phyloP scores from a whole-genome alignment of 2,113 vertebrate species.

The Trichomycterus rosablanca region DNA sequence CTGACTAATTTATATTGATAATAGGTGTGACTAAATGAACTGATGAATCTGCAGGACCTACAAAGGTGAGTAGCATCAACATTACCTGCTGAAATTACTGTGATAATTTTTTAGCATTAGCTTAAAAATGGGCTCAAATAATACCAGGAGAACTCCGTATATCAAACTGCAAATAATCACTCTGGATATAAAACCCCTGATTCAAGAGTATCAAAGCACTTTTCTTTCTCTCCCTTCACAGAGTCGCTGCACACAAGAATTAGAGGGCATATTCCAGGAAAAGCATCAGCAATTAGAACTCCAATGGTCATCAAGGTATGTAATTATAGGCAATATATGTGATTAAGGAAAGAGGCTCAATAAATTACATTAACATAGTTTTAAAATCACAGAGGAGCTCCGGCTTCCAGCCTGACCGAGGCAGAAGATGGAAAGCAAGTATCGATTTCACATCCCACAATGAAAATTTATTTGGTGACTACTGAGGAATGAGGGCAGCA shows the following conservation, averaged over 20 bases:
- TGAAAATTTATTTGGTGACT: conserved; percentile 70
- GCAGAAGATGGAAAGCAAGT: conserved; percentile 56
- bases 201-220: conserved; percentile 57
- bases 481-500: conserved; percentile 56
- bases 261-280: conserved; percentile 72
- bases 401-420: conserved; percentile 61
- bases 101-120: too few species aligned
- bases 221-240: conserved; percentile 47
- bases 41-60: too few species aligned
- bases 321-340: conserved; percentile 73
- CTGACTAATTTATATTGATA: too few species aligned
- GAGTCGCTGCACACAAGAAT: conserved; percentile 61
- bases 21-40: too few species aligned
- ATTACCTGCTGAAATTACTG: too few species aligned
- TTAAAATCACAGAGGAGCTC: conserved; percentile 63
- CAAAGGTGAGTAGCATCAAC: too few species aligned
- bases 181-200: conserved; percentile 24
- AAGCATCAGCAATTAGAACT: conserved; percentile 73
- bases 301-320: conserved; percentile 63
- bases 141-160: too few species aligned
- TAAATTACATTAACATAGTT: conserved; percentile 79
- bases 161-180: conserved; percentile 8
- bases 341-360: conserved; percentile 76
- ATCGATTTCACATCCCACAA: conserved; percentile 69
- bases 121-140: too few species aligned